Conservation (phyloP, 2,797 vertebrate species). For the Parambassis ranga region DNA sequence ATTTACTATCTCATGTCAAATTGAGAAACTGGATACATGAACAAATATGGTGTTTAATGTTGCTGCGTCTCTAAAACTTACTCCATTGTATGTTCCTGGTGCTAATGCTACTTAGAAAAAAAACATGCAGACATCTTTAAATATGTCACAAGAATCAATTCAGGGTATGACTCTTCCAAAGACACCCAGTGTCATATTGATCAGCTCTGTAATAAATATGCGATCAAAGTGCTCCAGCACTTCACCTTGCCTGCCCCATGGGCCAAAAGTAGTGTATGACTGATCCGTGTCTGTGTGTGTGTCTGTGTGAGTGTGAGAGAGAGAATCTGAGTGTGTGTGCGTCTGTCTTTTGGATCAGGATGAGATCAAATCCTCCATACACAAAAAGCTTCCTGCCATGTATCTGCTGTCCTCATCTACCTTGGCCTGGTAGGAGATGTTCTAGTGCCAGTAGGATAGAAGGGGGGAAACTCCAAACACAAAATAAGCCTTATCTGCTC, state of each 20-base stretch:
- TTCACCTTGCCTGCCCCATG: not conserved
- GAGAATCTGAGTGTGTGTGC: constrained; percentile 28
- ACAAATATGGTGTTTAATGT: no score
- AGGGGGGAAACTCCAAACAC: constrained; percentile 70
- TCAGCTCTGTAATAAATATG: not conserved
- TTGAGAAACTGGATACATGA: no score
- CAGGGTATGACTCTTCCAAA: not conserved
- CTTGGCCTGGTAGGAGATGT: constrained; percentile 70
- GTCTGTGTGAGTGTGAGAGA: no score
- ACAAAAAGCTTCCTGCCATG: constrained; percentile 60
- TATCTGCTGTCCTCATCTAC: constrained; percentile 76
- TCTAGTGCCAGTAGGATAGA: constrained; percentile 66
- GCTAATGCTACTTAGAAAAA: not conserved
- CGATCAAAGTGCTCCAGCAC: not conserved
- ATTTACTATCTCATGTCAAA: no score
- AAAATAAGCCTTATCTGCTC: constrained; percentile 76
- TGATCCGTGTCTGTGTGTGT: not conserved
- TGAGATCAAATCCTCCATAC: constrained; percentile 62
- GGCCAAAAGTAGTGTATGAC: not conserved
- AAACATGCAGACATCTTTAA: not conserved
- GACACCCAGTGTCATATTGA: not conserved
- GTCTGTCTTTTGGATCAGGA: constrained; percentile 53
- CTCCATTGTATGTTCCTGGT: not conserved
- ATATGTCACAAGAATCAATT: not conserved
- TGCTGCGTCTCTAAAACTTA: not conserved